Evolutionary conservation across 1,140 invertebrate genomes (phyloP), one percentile per base, ranked within the genome.

Genomic region (Probaryconus sp.): DNA sequence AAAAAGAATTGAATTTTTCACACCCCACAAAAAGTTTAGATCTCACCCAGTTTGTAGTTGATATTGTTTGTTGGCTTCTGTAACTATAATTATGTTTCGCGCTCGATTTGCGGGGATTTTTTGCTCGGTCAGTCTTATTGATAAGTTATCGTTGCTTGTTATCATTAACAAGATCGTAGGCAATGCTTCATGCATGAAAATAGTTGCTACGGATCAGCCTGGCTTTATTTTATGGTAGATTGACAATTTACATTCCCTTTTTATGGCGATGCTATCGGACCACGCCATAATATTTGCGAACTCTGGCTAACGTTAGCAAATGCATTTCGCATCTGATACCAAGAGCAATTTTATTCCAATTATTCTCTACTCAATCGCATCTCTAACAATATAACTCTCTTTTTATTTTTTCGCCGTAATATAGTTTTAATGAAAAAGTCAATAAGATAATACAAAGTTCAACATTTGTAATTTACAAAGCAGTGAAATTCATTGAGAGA

Each of bases 1-100:
- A 30, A 45, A 30, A 35, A 7, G n/a, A 50, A 35, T 50, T 21
- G 14, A 16, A 47, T 47, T 30, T 47, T 21, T n/a, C n/a, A n/a
- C n/a, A n/a, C n/a, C n/a, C n/a, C n/a, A n/a, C n/a, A n/a, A n/a
- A n/a, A n/a, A n/a, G n/a, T n/a, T n/a, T n/a, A n/a, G n/a, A n/a
- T n/a, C n/a, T n/a, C n/a, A n/a, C n/a, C n/a, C n/a, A n/a, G n/a
- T n/a, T n/a, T 7, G 5, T n/a, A 35, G 35, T 50, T 17, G 31
- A 50, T 50, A 50, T 20, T 50, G 11, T 50, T 17, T 6, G 24
- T 35, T 50, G 10, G 30, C 35, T n/a, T n/a, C n/a, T 6, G 9
- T 14, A 10, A 50, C 31, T 35, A 35, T 50, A 50, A 50, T 50
- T 50, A 35, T 21, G n/a, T n/a, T n/a, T n/a, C n/a, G n/a, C n/a